Evolutionary conservation across 2,888 invertebrate genomes (phyloP), one percentile per base, ranked within the genome.

Genomic region (Crioceris asparagi): DNA sequence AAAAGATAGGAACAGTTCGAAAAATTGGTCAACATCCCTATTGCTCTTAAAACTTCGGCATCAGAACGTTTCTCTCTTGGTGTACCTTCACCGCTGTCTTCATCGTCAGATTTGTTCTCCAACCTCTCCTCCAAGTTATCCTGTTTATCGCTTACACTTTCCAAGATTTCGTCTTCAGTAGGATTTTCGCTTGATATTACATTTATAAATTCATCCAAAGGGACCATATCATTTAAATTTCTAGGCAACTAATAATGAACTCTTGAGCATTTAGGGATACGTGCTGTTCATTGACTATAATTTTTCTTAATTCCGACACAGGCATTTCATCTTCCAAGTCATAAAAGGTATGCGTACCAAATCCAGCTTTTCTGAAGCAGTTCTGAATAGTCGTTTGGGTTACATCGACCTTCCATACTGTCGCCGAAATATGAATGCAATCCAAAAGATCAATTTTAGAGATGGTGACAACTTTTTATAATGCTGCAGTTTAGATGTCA

Each of bases 251-350:
- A 30, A 30, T 17, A 19, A 29, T 17, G n/a, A 11, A 36, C 36
- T 29, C 25, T 30, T 36, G 21, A 8, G 17, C 17, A 30, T 36
- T 31, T 31, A 19, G 31, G 23, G 21, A 3, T 19, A 18, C 31
- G 10, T 34, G 19, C 21, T 6, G 6, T 36, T 36, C 29, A 36
- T 18, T 36, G 18, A 29, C 29, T 17, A 39, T 25, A 10, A 72
- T 17, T 17, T 31, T 35, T n/a, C 16, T 30, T 30, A 39, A 35
- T 29, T 30, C 30, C 14, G 35, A 26, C 14, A 35, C 23, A 14
- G 27, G 31, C 14, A 37, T 17, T n/a, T 38, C 32, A 38, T 37
- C 38, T 34, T 41, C 33, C 11, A 19, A 18, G 17, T 41, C 41
- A 27, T 30, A 38, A 35, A 6, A 35, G 18, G 11, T 35, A 7